Percentiles rank a stretch among this genome's conserved stretches.
Conservation (phyloP, 2,113 vertebrate genomes). For the Tragelaphus scriptus region DNA sequence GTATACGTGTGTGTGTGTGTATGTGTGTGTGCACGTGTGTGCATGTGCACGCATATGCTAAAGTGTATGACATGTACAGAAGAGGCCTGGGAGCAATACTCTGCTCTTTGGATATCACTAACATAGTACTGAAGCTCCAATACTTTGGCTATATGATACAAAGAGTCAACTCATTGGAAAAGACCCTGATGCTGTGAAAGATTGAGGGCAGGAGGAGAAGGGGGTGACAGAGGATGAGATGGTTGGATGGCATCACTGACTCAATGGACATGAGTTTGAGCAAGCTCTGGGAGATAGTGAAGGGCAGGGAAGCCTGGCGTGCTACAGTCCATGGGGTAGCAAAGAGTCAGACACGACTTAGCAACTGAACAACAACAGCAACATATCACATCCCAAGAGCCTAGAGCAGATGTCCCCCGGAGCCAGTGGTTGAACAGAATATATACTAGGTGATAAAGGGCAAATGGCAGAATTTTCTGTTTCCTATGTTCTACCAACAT, state of each 20-base stretch:
- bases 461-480: neutral
- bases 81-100: neutral
- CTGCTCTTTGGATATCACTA: neutral
- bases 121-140: neutral
- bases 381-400: neutral
- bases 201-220: neutral
- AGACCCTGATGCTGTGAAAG: neutral
- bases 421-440: neutral
- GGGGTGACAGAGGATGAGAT: neutral
- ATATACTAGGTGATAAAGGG: neutral
- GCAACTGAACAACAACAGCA: neutral
- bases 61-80: neutral
- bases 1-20: neutral
- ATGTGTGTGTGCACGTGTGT: rapidly evolving
- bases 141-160: neutral
- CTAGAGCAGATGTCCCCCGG: neutral
- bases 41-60: rapidly evolving
- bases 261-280: neutral
- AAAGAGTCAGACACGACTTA: neutral
- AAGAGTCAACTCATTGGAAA: neutral
- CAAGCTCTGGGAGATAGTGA: neutral
- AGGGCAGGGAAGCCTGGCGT: neutral
- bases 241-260: neutral
- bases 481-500: neutral
- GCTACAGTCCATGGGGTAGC: neutral